Evolutionary conservation across 30 jellyfish, hydroid and myxozoan genomes (phyloP).

Genomic region (Aurelia aurita): DNA sequence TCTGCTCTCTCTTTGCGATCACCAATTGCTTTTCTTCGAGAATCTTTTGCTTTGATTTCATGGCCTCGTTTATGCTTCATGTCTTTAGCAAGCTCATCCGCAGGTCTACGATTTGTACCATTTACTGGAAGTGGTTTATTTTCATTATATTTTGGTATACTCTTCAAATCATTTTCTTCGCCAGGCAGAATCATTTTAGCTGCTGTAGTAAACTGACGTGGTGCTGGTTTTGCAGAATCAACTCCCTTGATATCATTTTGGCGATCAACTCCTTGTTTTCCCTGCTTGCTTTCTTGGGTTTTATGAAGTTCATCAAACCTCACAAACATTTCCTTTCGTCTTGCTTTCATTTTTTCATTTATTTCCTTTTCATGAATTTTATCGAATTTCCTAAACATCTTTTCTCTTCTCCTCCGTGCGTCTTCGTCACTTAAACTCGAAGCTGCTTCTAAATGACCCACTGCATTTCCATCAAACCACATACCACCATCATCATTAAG

Average conservation of each 20-base stretch:
- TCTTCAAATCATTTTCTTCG: too few relatives aligned
- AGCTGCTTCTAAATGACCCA: not conserved
- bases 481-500: not conserved
- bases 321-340: conserved; percentile 24
- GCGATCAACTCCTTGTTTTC: too few relatives aligned
- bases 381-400: conserved; percentile 44
- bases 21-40: not conserved
- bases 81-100: too few relatives aligned
- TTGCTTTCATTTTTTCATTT: not conserved
- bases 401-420: not conserved
- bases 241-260: too few relatives aligned
- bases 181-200: too few relatives aligned
- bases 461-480: not conserved
- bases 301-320: conserved; percentile 20
- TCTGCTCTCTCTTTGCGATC: not conserved
- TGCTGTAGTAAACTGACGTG: too few relatives aligned
- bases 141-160: too few relatives aligned
- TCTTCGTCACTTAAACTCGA: not conserved
- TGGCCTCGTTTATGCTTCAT: too few relatives aligned
- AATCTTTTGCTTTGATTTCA: not conserved
- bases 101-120: too few relatives aligned
- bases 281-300: too few relatives aligned
- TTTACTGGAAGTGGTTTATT: too few relatives aligned
- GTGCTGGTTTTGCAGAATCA: too few relatives aligned
- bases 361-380: conserved; percentile 14